A percentile compares a stretch with the other conserved stretches of the same genome.
Evolutionary conservation across 2,797 vertebrate species (phyloP).

Genomic region (Ciconia nigra): DNA sequence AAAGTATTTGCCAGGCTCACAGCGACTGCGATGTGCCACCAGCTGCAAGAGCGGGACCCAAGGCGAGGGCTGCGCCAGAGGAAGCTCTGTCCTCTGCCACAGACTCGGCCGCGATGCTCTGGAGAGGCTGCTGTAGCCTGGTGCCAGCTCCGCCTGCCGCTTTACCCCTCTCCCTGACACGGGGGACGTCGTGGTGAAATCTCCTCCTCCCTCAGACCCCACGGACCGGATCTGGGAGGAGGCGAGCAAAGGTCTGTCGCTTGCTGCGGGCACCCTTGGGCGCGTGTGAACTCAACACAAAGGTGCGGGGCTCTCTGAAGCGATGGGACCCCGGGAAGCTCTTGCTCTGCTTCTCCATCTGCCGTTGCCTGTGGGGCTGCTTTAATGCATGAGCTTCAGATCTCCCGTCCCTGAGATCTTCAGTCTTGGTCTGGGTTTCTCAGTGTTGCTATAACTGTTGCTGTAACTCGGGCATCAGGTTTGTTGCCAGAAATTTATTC

Average conservation of each 20-base stretch:
- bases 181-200: background rate
- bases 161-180: no score
- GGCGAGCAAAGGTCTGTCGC: no score
- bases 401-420: no score
- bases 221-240: accelerated
- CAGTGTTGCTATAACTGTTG: background rate
- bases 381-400: background rate
- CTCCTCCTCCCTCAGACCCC: background rate
- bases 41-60: background rate
- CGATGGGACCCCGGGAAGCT: background rate
- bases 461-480: background rate
- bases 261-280: background rate
- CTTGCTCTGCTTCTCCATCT: background rate
- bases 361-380: background rate
- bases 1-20: background rate
- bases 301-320: background rate
- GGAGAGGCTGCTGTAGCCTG: background rate
- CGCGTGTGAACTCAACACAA: accelerated
- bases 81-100: background rate
- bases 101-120: accelerated
- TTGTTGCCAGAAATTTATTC: background rate
- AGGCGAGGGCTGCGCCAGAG: background rate
- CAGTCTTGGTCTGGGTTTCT: background rate
- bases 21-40: background rate
- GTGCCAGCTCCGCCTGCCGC: background rate